Evolutionary conservation across 2,797 vertebrate species (phyloP).

Genomic region (Holocentrus rufus): DNA sequence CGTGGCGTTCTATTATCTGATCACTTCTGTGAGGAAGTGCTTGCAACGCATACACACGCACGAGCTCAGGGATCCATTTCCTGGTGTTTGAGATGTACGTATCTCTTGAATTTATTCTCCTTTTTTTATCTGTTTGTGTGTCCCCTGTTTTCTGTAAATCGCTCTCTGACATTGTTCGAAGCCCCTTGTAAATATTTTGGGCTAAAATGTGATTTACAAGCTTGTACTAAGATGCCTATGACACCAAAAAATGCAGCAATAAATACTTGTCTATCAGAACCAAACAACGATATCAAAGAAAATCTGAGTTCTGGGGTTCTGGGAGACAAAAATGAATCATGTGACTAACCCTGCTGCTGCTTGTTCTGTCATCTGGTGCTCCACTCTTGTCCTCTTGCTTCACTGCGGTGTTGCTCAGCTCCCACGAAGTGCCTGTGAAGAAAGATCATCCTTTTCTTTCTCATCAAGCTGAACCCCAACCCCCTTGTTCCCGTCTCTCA

Average conservation of each 20-base stretch:
- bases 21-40: background rate
- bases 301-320: no score
- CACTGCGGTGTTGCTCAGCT: conserved; percentile 45
- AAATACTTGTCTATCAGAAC: background rate
- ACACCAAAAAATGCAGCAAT: conserved; percentile 1
- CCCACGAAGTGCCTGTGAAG: conserved; percentile 66
- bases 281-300: background rate
- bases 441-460: background rate
- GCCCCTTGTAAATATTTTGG: background rate
- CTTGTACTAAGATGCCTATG: background rate
- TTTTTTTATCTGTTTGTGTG: background rate
- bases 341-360: conserved; percentile 71
- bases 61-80: background rate
- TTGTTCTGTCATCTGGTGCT: conserved; percentile 49
- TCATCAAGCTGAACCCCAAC: background rate
- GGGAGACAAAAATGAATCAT: conserved; percentile 13
- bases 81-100: background rate
- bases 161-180: background rate
- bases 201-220: background rate
- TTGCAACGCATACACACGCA: background rate
- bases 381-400: conserved; percentile 41
- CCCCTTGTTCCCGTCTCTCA: background rate
- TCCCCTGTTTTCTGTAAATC: background rate
- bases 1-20: conserved; percentile 13
- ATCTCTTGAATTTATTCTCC: background rate